A percentile compares a stretch with the other conserved stretches of the same genome.
These are phyloP conservation scores for Drosophila lowei DNA, from an alignment of 1,140 invertebrate genomes.

Conservation along the genomic window DNA sequence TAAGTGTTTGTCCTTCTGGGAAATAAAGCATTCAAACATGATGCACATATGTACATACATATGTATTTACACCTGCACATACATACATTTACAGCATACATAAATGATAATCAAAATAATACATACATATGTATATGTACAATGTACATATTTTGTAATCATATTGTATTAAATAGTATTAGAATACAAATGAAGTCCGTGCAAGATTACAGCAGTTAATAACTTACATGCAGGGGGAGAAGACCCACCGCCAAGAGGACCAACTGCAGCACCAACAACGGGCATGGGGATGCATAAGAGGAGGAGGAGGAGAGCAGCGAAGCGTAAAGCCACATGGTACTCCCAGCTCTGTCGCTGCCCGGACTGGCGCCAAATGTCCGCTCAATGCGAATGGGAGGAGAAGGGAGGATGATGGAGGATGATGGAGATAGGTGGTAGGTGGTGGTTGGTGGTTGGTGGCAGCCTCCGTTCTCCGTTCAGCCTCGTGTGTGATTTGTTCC, in stretches of 20 bases:
- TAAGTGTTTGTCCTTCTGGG: too few relatives aligned
- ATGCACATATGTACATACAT: too few relatives aligned
- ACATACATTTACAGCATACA: too few relatives aligned
- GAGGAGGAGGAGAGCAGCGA: slow-evolving; percentile 33
- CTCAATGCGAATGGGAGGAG: background rate
- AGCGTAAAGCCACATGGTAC: slow-evolving; percentile 55
- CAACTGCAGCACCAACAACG: slow-evolving; percentile 21
- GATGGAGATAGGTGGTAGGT: slow-evolving; percentile 4
- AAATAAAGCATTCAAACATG: too few relatives aligned
- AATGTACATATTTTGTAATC: too few relatives aligned
- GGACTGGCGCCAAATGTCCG: slow-evolving; percentile 68
- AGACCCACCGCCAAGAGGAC: slow-evolving; percentile 9
- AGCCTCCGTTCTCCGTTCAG: slow-evolving; percentile 44
- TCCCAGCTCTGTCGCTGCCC: slow-evolving; percentile 33
- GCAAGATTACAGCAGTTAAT: background rate
- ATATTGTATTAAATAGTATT: too few relatives aligned
- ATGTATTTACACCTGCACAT: too few relatives aligned
- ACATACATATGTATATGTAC: too few relatives aligned
- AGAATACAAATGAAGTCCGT: background rate
- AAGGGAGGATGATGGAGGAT: background rate
- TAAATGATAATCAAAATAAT: too few relatives aligned
- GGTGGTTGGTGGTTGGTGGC: background rate
- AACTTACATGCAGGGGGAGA: slow-evolving; percentile 8
- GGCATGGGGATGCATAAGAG: slow-evolving; percentile 8
- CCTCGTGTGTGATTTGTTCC: slow-evolving; percentile 55